A percentile compares a stretch with the other conserved stretches of the same genome.
Conservation (phyloP, 2,888 invertebrate species). For the Criorhina ranunculi region DNA sequence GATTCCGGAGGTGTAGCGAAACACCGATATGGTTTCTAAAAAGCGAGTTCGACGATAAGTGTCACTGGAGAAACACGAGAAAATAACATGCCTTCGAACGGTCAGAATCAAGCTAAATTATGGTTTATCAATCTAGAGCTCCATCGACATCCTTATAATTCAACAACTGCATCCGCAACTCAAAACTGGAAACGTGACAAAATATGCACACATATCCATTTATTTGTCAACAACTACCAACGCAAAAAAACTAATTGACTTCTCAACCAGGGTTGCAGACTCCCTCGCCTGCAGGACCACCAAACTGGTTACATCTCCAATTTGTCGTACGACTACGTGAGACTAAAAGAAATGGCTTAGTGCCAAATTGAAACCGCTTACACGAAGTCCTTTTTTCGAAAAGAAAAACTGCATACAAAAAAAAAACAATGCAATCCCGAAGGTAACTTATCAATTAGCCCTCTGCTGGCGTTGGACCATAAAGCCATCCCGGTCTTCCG, state of each 20-base stretch:
- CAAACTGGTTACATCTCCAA: constrained; percentile 30
- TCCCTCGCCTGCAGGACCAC: neutral
- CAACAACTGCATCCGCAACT: too few relatives aligned
- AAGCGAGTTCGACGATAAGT: too few relatives aligned
- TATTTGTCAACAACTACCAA: neutral
- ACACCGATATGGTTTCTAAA: too few relatives aligned
- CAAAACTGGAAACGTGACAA: too few relatives aligned
- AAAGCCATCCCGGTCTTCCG: constrained; percentile 6
- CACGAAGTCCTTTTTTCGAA: constrained; percentile 1
- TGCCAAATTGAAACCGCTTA: constrained; percentile 56
- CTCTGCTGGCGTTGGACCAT: constrained; percentile 33
- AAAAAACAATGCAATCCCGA: neutral
- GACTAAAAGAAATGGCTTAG: constrained; percentile 34
- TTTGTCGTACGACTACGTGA: constrained; percentile 41
- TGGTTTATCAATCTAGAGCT: too few relatives aligned
- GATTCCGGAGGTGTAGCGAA: too few relatives aligned
- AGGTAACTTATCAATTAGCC: constrained; percentile 56
- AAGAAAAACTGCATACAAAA: constrained; percentile 14
- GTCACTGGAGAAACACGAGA: too few relatives aligned
- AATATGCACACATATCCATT: neutral
- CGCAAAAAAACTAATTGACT: constrained; percentile 41
- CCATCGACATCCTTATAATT: too few relatives aligned
- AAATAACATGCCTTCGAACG: too few relatives aligned
- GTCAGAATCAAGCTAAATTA: too few relatives aligned
- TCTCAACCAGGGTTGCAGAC: neutral